These are phyloP conservation scores for Drosophila mettleri DNA, from an alignment of 2,888 invertebrate genomes.

Conservation along the genomic window DNA sequence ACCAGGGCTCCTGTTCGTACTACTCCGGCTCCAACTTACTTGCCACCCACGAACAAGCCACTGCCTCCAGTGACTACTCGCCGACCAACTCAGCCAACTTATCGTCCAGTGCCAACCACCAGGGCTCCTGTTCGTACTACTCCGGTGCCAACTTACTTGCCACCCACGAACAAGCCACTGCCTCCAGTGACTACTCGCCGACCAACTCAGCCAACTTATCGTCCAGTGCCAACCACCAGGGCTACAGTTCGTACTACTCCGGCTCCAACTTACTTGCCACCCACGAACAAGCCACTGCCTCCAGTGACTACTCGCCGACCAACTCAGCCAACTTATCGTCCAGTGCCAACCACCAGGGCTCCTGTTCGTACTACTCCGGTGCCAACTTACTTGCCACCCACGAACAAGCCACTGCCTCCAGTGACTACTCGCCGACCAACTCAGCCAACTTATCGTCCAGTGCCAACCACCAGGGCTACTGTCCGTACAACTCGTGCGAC, in stretches of 20 bases:
- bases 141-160: conserved; percentile 58
- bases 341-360: conserved; percentile 26
- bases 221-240: background rate
- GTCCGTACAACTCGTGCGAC: conserved; percentile 24
- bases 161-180: conserved; percentile 56
- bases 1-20: conserved; percentile 2
- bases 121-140: conserved; percentile 26
- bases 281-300: conserved; percentile 53
- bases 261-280: conserved; percentile 55
- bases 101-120: conserved; percentile 24
- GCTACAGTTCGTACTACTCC: conserved; percentile 18
- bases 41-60: conserved; percentile 60
- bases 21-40: conserved; percentile 10
- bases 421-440: conserved; percentile 46
- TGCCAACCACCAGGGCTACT: background rate
- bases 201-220: too few relatives aligned
- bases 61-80: conserved; percentile 55
- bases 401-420: conserved; percentile 55
- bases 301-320: conserved; percentile 53
- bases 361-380: conserved; percentile 36
- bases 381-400: conserved; percentile 62
- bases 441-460: too few relatives aligned
- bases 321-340: conserved; percentile 41
- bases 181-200: conserved; percentile 52
- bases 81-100: conserved; percentile 42